Conservation (phyloP, 2,797 vertebrate species). For the Selene dorsalis region DNA sequence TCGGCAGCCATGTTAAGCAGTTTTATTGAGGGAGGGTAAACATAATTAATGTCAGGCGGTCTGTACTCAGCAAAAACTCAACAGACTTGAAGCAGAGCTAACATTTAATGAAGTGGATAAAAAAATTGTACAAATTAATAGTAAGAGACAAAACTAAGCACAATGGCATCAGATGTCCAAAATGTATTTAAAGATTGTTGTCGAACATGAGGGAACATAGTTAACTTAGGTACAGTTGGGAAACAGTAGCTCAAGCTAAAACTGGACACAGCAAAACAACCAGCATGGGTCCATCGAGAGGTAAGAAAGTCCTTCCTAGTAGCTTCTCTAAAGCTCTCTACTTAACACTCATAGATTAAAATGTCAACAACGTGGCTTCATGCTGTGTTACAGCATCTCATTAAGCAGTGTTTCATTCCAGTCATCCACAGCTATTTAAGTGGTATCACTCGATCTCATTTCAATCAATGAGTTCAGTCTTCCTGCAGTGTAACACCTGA, state of each 20-base stretch:
- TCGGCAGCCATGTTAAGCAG: neutral
- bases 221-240: neutral
- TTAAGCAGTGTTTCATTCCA: neutral
- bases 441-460: neutral
- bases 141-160: neutral
- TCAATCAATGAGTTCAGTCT: neutral
- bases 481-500: neutral
- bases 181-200: neutral
- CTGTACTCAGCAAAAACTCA: neutral
- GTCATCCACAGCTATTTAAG: neutral
- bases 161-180: neutral
- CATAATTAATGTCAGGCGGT: conserved; percentile 14
- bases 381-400: neutral
- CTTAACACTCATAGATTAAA: neutral
- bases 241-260: too few species aligned
- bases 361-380: neutral
- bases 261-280: too few species aligned
- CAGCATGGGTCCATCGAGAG: too few species aligned
- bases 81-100: conserved; percentile 8
- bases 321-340: neutral
- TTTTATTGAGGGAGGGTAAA: conserved; percentile 28
- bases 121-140: too few species aligned
- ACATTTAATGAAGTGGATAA: neutral
- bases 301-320: neutral
- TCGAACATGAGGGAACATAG: neutral